These are phyloP conservation scores for Andrena camellia DNA, from an alignment of 2,888 invertebrate species.

Conservation along the genomic window DNA sequence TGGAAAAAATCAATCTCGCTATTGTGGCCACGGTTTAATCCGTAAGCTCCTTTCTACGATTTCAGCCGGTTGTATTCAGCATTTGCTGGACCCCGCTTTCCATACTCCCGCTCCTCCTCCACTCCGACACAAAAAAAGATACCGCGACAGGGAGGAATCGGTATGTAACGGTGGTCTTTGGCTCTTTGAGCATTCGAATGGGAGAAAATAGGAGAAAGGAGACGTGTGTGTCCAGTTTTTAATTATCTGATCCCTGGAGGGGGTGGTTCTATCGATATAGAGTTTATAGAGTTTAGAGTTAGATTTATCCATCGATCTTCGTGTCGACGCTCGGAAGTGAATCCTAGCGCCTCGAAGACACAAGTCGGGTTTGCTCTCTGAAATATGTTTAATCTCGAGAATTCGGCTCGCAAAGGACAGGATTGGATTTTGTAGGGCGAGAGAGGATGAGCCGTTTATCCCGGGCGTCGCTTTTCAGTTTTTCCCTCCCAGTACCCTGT, in stretches of 20 bases:
- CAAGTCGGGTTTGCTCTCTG: constrained; percentile 42
- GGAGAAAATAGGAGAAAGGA: no score
- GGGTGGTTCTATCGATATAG: no score
- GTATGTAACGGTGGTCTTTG: constrained; percentile 3
- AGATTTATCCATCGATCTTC: no score
- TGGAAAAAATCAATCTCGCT: constrained; percentile 18
- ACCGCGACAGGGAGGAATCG: neutral
- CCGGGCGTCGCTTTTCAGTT: constrained; percentile 83
- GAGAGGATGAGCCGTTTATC: constrained; percentile 84
- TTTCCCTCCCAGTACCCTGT: constrained; percentile 71
- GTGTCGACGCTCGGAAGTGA: constrained; percentile 4
- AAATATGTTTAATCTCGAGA: constrained; percentile 81
- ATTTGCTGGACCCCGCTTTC: constrained; percentile 1
- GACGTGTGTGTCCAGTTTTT: neutral
- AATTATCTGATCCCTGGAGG: neutral
- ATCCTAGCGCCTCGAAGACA: neutral
- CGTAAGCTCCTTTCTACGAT: constrained; percentile 32
- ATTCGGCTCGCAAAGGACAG: constrained; percentile 75
- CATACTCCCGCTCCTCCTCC: neutral
- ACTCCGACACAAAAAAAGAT: neutral
- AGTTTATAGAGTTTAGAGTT: no score
- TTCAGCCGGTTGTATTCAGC: constrained; percentile 26
- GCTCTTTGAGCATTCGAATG: neutral
- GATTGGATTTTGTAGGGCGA: constrained; percentile 80
- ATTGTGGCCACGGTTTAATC: constrained; percentile 33